These are phyloP conservation scores for Gyrodactylus salaris DNA, from an alignment of 1,140 invertebrate genomes.

Conservation along the genomic window DNA sequence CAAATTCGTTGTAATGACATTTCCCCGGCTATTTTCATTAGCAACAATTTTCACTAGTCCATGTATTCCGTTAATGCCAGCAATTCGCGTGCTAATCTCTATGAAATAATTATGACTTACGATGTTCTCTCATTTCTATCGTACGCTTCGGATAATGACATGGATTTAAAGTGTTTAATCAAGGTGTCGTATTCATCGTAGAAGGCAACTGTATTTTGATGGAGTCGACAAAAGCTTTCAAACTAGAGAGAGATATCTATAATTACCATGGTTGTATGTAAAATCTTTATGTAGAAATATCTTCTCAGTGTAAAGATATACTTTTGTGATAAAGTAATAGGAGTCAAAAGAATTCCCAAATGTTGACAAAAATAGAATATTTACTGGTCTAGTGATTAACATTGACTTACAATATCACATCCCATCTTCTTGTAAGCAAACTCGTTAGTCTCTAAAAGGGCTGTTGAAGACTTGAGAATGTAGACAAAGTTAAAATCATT, in stretches of 20 bases:
- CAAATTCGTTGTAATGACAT: not conserved
- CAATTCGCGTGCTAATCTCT: not conserved
- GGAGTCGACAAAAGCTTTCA: not conserved
- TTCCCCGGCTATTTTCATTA: not conserved
- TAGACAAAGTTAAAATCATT: not conserved
- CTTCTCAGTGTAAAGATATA: too few relatives aligned
- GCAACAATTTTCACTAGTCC: not conserved
- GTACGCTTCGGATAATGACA: not conserved
- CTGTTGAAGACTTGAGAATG: not conserved
- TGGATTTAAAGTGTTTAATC: not conserved
- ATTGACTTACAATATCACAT: not conserved
- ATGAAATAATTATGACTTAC: not conserved
- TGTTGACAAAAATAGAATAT: too few relatives aligned
- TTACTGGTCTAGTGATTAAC: too few relatives aligned
- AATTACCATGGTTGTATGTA: too few relatives aligned
- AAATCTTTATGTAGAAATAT: too few relatives aligned
- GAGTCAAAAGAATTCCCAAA: too few relatives aligned
- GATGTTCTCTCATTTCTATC: not conserved
- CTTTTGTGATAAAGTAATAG: too few relatives aligned
- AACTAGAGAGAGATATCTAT: not conserved
- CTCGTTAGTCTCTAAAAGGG: not conserved
- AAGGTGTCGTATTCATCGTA: not conserved
- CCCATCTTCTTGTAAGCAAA: not conserved
- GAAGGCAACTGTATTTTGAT: not conserved
- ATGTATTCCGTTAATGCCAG: not conserved